Base-by-base conservation (phyloP, 2,797 vertebrate species). In the Pipistrellus pygmaeus region DNA sequence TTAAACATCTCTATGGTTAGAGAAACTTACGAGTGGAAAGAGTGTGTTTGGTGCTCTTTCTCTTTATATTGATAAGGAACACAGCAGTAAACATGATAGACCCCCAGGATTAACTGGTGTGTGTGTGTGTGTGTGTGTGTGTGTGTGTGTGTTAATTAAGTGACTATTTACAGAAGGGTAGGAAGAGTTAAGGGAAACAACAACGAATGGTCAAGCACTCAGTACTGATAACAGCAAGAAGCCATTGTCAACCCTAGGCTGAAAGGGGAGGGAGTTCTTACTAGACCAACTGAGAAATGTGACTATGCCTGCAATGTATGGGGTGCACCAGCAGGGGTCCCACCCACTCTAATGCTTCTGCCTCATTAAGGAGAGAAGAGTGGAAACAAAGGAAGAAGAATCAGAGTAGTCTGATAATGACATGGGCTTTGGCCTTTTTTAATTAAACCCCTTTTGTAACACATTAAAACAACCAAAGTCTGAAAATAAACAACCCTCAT, bases 371-470 rank as follows among this genome's bases (percentile, higher is more conserved):
- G 99, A 99, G 96, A 99, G 99, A 98, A 99, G 99, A 98, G 99
- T 99, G 94, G 99, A 99, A 83, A 99, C 99, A 96, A 99, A 99
- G 98, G 99, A 99, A 89, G 99, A 99, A 96, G 99, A 99, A 97
- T 99, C 99, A 0, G 99, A 99, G 97, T 99, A 99, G 95, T 99
- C 99, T 0, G 99, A 99, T 21, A 99, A 99, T 20, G 99, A 99
- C 98, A 99, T 99, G 99, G 99, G 99, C 97, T 99, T 99, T 95
- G 99, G 99, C 98, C 99, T 99, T 97, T 99, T 99, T 96, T 99
- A 99, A 99, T 98, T 99, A 99, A 98, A 98, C 30, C 88, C 98
- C 98, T 97, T 68, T 68, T 99, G 97, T 98, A 97, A 88, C 62
- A 44, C 46, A 83, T 94, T 89, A 98, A 98, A 98, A 98, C 95